Evolutionary conservation across 2,797 vertebrate species (phyloP).

Genomic region (Borostomias antarcticus): DNA sequence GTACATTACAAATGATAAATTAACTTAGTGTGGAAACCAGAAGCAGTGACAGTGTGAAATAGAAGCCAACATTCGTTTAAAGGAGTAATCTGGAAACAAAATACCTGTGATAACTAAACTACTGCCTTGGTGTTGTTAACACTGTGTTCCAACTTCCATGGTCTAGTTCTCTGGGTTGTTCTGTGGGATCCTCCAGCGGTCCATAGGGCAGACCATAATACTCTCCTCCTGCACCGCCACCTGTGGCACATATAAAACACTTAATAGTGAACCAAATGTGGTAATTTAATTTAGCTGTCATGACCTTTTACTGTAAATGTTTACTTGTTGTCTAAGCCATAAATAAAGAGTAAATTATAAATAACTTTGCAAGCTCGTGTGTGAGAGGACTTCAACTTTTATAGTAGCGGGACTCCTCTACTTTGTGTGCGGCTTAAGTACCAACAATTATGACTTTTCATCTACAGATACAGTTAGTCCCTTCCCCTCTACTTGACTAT

Average conservation of each 20-base stretch:
- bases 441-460: background rate
- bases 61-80: constrained; percentile 22
- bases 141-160: background rate
- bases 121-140: constrained; percentile 54
- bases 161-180: background rate
- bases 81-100: constrained; percentile 16
- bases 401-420: no score
- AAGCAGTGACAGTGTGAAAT: constrained; percentile 17
- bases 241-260: constrained; percentile 34
- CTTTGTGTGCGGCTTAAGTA: background rate
- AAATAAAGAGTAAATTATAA: background rate
- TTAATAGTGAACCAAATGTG: background rate
- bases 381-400: no score
- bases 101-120: constrained; percentile 27
- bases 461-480: background rate
- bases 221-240: constrained; percentile 35
- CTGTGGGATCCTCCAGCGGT: background rate
- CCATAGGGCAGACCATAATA: background rate
- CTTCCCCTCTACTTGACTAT: background rate
- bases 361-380: no score
- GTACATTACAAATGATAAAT: constrained; percentile 30
- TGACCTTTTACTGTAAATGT: constrained; percentile 29
- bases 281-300: background rate
- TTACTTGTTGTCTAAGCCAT: background rate
- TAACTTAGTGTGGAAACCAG: constrained; percentile 15